phyloP scores from a whole-genome alignment of 1,140 invertebrate genomes.

The Drosophila ohnishii region DNA sequence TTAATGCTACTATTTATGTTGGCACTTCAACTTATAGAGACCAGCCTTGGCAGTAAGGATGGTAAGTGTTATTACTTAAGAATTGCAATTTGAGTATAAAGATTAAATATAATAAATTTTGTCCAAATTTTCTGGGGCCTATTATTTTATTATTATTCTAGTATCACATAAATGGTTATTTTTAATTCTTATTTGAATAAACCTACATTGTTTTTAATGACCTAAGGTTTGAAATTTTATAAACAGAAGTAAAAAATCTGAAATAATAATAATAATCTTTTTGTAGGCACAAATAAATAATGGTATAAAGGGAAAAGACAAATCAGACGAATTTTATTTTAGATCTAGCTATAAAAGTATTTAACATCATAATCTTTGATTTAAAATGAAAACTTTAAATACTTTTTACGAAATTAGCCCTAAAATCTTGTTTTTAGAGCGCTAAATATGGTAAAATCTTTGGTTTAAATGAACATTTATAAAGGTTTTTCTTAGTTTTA shows the following conservation, averaged over 20 bases:
- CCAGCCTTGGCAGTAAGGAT: constrained; percentile 36
- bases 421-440: too few species aligned
- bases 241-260: background rate
- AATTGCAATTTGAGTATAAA: too few species aligned
- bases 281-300: background rate
- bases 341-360: background rate
- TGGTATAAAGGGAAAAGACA: too few species aligned
- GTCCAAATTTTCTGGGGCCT: background rate
- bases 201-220: background rate
- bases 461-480: too few species aligned
- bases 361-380: background rate
- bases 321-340: background rate
- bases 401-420: too few species aligned
- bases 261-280: too few species aligned
- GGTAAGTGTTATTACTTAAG: constrained; percentile 7
- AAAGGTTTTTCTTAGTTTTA: too few species aligned
- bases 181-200: background rate
- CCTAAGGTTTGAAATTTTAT: too few species aligned
- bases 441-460: too few species aligned
- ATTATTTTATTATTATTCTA: background rate
- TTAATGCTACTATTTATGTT: constrained; percentile 28
- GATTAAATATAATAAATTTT: too few species aligned
- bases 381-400: background rate
- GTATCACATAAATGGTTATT: too few species aligned
- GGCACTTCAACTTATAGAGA: constrained; percentile 24